These are phyloP conservation scores for Vireo griseus DNA, from an alignment of 2,797 vertebrate genomes.

Conservation along the genomic window DNA sequence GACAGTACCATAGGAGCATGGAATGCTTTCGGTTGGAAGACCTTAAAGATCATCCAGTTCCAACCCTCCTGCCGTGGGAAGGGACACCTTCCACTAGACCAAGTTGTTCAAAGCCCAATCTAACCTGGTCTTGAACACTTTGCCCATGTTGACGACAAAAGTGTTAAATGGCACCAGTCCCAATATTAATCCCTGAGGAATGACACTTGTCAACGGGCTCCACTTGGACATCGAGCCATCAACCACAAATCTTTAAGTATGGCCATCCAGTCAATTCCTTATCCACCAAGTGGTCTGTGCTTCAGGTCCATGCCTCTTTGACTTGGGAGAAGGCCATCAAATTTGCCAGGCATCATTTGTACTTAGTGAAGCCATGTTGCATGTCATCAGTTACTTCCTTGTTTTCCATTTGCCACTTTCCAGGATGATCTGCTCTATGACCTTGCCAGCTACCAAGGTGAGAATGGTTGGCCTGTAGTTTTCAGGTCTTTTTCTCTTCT, in stretches of 20 bases:
- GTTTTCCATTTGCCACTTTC: not conserved
- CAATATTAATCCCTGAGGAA: not conserved
- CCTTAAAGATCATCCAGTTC: not conserved
- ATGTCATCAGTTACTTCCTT: not conserved
- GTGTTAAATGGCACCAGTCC: not conserved
- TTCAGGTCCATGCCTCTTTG: not conserved
- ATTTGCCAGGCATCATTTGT: not conserved
- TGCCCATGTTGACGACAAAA: not conserved
- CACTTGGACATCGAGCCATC: not conserved
- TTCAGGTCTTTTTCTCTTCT: not conserved
- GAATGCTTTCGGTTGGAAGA: not conserved
- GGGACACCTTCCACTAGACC: not conserved
- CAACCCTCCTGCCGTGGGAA: not conserved
- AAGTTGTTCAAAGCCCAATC: not conserved
- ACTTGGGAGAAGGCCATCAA: not conserved
- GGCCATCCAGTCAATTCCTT: not conserved
- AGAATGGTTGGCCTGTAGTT: not conserved
- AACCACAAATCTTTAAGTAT: not conserved
- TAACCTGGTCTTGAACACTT: not conserved
- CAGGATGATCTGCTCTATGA: not conserved
- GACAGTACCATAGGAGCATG: not conserved
- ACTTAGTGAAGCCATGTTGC: not conserved
- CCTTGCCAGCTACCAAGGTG: rapidly evolving
- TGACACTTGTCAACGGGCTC: not conserved
- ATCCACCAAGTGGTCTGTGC: not conserved